Evolutionary conservation across 2,113 vertebrate species (phyloP), one percentile per base, ranked within the genome.

Genomic region (Pygoscelis antarcticus): DNA sequence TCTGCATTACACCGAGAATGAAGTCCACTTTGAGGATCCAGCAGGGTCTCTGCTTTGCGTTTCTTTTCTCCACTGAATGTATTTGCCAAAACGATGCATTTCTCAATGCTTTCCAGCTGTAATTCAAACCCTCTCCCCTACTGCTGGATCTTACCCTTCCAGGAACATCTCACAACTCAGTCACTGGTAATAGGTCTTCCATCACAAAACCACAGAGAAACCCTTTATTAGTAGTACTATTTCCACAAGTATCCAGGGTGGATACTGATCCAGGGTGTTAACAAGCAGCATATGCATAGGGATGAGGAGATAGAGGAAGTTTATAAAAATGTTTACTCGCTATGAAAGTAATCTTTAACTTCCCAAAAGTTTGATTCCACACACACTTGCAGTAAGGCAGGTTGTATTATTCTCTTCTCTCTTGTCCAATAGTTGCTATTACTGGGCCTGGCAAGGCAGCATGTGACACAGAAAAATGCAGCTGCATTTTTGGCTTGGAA

Each of bases 391-490:
- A 64, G 91, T 90, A 81, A 94, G 60, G 84, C 91, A 97, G 78
- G 89, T 90, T 95, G 70, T 87, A 89, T 86, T 93, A 66, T 80
- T 76, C 70, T 85, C 49, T 70, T 65, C 79, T 61, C 70, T 90
- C 84, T 88, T 86, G 91, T 92, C 74, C 94, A 94, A 94, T 23
- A 76, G 79, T 71, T 96, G 89, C 96, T 93, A 75, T 85, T 97
- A 71, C 66, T 77, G 71, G 89, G 92, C 80, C 64, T 93, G 83
- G 89, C 86, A 94, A 90, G 32, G 81, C 57, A 97, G 70, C 83
- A 93, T 57, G 89, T 91, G 91, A 94, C 94, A 66, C 11, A 78
- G 29, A 96, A 97, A 96, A 94, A 96, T 69, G 88, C 87, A 94
- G 72, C 40, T 76, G 62, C 74, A 92, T 95, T 92, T 91, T 83